Conservation (phyloP, 2,797 vertebrate genomes). For the Phataginus tetradactyla region DNA sequence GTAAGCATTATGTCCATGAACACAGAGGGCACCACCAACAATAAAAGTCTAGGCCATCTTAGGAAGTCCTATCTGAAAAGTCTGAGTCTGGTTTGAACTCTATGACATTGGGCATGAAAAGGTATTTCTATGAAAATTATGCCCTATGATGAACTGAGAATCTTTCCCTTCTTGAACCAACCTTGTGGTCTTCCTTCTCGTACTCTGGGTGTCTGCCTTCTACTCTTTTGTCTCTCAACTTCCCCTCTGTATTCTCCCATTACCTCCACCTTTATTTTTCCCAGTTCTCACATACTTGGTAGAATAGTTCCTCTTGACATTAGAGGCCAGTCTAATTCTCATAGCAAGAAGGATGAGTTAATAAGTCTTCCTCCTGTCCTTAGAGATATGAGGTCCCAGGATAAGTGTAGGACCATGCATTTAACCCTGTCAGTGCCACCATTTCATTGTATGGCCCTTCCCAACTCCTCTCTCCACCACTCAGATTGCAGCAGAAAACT, state of each 20-base stretch:
- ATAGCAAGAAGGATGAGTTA: neutral
- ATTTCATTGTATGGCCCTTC: neutral
- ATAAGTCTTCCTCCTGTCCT: neutral
- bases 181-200: neutral
- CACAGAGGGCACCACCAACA: neutral
- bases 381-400: neutral
- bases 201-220: fast-evolving
- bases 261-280: neutral
- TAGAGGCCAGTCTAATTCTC: neutral
- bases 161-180: neutral
- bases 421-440: neutral
- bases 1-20: neutral
- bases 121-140: neutral
- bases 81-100: neutral
- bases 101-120: neutral
- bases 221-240: neutral
- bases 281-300: neutral
- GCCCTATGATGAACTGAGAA: neutral
- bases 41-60: neutral
- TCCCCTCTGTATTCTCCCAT: neutral
- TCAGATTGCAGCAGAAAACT: neutral
- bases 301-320: neutral
- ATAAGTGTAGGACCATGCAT: neutral
- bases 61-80: neutral
- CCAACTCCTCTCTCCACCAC: fast-evolving